A percentile compares a stretch with the other conserved stretches of the same genome.
phyloP scores from a whole-genome alignment of 1,140 invertebrate genomes.

The Listronotus bonariensis region DNA sequence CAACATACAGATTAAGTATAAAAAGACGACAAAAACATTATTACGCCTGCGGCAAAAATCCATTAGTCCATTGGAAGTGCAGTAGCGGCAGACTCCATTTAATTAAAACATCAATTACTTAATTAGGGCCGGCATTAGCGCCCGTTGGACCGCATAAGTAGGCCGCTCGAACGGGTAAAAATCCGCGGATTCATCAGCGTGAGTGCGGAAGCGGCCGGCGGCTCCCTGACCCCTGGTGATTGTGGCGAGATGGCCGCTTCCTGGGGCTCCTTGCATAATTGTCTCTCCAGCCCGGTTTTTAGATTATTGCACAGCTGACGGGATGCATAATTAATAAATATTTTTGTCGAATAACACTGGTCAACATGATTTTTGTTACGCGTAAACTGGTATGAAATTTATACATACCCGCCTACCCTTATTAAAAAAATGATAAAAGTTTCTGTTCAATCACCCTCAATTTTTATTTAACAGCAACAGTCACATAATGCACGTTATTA shows the following conservation, averaged over 20 bases:
- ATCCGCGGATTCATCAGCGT: constrained; percentile 29
- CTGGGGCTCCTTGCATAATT: constrained; percentile 3
- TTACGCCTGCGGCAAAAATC: background rate
- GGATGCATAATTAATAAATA: no score
- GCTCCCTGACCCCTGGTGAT: constrained; percentile 29
- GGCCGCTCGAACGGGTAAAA: constrained; percentile 8
- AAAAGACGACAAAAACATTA: background rate
- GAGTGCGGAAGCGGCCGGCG: constrained; percentile 37
- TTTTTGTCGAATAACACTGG: no score
- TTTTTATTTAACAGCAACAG: no score
- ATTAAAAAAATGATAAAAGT: no score
- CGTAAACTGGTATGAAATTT: no score
- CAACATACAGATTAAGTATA: no score
- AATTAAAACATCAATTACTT: constrained; percentile 37
- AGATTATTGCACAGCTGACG: no score
- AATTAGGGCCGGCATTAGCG: constrained; percentile 22
- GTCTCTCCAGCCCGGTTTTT: no score
- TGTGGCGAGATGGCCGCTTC: constrained; percentile 23
- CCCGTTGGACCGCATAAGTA: background rate
- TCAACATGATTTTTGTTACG: no score
- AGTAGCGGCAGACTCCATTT: constrained; percentile 10
- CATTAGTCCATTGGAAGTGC: background rate
- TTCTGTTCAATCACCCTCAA: no score
- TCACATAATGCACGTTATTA: no score
- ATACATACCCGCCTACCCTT: no score